Evolutionary conservation across 2,888 invertebrate species (phyloP).

Genomic region (Ctenicera cuprea): DNA sequence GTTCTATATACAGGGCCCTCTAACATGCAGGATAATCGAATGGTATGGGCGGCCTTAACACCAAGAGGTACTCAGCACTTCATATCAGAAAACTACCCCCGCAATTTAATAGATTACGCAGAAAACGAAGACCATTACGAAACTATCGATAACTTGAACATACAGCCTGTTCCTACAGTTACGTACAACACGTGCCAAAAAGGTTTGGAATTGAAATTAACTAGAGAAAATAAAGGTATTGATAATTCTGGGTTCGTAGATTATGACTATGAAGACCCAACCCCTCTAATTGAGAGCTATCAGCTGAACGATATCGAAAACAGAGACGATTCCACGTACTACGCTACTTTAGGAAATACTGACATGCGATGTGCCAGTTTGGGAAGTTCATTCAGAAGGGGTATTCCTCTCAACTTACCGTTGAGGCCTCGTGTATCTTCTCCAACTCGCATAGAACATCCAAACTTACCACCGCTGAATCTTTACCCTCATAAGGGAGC

Average conservation of each 20-base stretch:
- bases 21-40: constrained; percentile 68
- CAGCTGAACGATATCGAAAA: constrained; percentile 77
- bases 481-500: constrained; percentile 68
- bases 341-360: constrained; percentile 66
- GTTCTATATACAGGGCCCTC: constrained; percentile 66
- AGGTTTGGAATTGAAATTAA: constrained; percentile 57
- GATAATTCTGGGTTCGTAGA: constrained; percentile 86
- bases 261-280: constrained; percentile 88
- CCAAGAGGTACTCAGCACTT: constrained; percentile 89
- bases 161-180: constrained; percentile 64
- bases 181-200: constrained; percentile 59
- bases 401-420: constrained; percentile 65
- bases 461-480: constrained; percentile 87
- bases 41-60: constrained; percentile 87
- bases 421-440: constrained; percentile 84
- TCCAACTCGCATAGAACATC: constrained; percentile 88
- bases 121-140: constrained; percentile 82
- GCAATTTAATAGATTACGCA: constrained; percentile 72
- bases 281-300: constrained; percentile 84
- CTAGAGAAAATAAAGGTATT: constrained; percentile 63
- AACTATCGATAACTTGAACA: constrained; percentile 78
- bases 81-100: constrained; percentile 80
- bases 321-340: constrained; percentile 71
- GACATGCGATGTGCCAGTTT: constrained; percentile 71
- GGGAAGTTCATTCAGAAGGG: constrained; percentile 73